Evolutionary conservation across 2,888 invertebrate species (phyloP).

Genomic region (Gerosis bhagava): DNA sequence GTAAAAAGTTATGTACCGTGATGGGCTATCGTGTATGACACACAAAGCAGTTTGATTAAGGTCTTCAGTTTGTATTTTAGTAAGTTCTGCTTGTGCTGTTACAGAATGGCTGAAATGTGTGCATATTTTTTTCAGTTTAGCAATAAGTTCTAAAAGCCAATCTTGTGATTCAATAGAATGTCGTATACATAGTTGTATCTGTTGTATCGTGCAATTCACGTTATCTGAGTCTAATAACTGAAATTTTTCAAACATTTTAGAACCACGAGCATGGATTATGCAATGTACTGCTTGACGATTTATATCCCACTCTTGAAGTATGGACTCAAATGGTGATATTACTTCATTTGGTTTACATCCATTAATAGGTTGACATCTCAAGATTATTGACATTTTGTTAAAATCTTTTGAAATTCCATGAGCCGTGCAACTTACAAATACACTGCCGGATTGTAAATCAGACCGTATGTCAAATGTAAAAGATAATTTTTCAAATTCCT

Average conservation of each 20-base stretch:
- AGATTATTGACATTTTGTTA: conserved; percentile 15
- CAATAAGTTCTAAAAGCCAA: conserved; percentile 14
- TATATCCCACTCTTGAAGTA: conserved; percentile 32
- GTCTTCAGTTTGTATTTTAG: conserved; percentile 24
- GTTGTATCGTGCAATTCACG: conserved; percentile 8
- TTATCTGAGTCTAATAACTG: conserved; percentile 20
- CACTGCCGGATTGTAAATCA: conserved; percentile 18
- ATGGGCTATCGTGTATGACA: conserved; percentile 21
- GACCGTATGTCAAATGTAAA: conserved; percentile 26
- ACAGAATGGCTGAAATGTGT: conserved; percentile 31
- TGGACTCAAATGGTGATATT: conserved; percentile 15
- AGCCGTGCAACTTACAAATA: conserved; percentile 26
- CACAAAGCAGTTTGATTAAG: conserved; percentile 18
- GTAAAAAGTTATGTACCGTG: conserved; percentile 16
- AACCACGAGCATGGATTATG: conserved; percentile 33
- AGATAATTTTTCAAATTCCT: conserved; percentile 26
- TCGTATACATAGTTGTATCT: conserved; percentile 25
- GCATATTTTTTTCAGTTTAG: conserved; percentile 29
- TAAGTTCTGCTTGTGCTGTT: conserved; percentile 21
- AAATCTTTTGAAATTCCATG: conserved; percentile 22
- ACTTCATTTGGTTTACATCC: conserved; percentile 21
- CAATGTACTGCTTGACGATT: conserved; percentile 33
- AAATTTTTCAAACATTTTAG: conserved; percentile 32
- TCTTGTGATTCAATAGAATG: conserved; percentile 12
- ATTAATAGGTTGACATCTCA: conserved; percentile 27